Evolutionary conservation across 2,113 vertebrate species (phyloP).

Genomic region (Scomber scombrus): DNA sequence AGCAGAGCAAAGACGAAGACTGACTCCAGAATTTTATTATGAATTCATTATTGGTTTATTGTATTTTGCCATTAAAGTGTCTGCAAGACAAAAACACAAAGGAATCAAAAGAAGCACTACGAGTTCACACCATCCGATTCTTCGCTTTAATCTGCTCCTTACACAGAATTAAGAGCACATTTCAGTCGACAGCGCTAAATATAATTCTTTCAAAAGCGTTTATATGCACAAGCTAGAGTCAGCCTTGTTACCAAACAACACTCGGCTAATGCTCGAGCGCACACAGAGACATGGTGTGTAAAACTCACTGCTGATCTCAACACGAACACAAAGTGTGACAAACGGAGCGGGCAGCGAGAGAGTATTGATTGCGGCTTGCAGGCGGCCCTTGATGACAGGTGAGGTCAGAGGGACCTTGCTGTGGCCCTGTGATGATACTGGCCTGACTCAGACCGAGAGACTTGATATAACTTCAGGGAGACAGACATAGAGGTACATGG

Average conservation of each 20-base stretch:
- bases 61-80: conserved; percentile 3
- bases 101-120: background rate
- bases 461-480: background rate
- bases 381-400: conserved; percentile 21
- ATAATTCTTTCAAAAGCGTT: background rate
- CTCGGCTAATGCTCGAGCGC: background rate
- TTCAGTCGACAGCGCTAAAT: background rate
- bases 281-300: background rate
- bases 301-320: conserved; percentile 43
- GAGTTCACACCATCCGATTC: background rate
- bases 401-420: conserved; percentile 42
- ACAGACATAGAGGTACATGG: background rate
- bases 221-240: background rate
- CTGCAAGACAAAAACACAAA: background rate
- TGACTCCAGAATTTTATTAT: conserved; percentile 3
- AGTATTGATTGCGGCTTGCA: conserved; percentile 23
- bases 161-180: background rate
- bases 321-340: conserved; percentile 32
- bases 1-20: conserved; percentile 20
- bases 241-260: background rate
- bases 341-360: conserved; percentile 15
- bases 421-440: conserved; percentile 19
- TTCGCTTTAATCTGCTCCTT: conserved; percentile 11
- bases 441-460: conserved; percentile 6
- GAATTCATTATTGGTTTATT: conserved; percentile 15